Conservation (phyloP, 2,797 vertebrate genomes). For the Chelon auratus region DNA sequence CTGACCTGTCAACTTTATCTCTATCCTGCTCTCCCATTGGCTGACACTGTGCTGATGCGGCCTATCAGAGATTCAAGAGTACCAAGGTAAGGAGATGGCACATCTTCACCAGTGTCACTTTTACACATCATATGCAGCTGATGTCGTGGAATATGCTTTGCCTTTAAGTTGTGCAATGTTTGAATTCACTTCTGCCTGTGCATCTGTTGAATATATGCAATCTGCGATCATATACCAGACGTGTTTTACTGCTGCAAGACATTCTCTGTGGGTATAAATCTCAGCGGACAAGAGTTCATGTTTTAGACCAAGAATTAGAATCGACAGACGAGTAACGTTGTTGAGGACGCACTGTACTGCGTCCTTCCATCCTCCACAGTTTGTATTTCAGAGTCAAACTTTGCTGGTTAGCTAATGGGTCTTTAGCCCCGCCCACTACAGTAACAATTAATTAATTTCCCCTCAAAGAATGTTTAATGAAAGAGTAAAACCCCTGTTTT, state of each 20-base stretch:
- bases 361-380: too few relatives aligned
- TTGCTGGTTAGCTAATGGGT: too few relatives aligned
- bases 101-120: neutral
- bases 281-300: neutral
- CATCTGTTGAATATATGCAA: neutral
- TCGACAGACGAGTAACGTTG: too few relatives aligned
- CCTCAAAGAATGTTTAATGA: neutral
- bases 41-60: slow-evolving; percentile 29
- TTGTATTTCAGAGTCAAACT: too few relatives aligned
- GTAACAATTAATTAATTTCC: neutral
- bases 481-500: neutral
- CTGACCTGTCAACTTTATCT: slow-evolving; percentile 23
- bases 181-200: slow-evolving; percentile 1
- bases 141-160: neutral
- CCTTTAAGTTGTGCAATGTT: slow-evolving; percentile 10
- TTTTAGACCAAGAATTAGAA: neutral
- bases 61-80: slow-evolving; percentile 76
- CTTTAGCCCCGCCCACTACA: neutral
- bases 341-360: too few relatives aligned
- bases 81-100: slow-evolving; percentile 69
- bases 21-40: slow-evolving; percentile 33
- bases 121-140: neutral
- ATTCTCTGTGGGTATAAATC: neutral
- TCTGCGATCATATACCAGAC: slow-evolving; percentile 3
- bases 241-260: neutral